Conservation (phyloP, 2,888 invertebrate species). For the Tortricodes alternella region DNA sequence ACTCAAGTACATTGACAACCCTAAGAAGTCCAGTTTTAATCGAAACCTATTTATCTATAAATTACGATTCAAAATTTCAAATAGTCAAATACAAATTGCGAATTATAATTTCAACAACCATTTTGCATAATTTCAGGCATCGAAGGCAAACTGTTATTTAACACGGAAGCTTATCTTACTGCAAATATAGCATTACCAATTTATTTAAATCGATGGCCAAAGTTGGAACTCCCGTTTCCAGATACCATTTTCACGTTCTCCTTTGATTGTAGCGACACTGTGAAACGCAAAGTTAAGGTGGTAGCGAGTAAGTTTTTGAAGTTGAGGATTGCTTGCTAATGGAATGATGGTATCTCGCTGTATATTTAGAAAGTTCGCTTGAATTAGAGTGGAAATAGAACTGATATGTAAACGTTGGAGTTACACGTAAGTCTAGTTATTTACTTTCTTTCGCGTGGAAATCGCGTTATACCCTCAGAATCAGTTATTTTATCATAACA, state of each 20-base stretch:
- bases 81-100: slow-evolving; percentile 15
- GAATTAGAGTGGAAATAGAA: slow-evolving; percentile 24
- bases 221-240: not conserved
- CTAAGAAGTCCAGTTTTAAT: not conserved
- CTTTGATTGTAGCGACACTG: not conserved
- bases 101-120: slow-evolving; percentile 23
- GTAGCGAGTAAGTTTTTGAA: slow-evolving; percentile 33
- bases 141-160: slow-evolving; percentile 48
- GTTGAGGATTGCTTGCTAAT: slow-evolving; percentile 28
- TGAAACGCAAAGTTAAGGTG: not conserved
- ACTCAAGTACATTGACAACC: not conserved
- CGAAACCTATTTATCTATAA: not conserved
- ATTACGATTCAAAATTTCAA: slow-evolving; percentile 5
- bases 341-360: slow-evolving; percentile 31
- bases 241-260: not conserved
- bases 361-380: slow-evolving; percentile 25
- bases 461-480: no score
- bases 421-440: no score
- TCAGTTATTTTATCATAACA: no score
- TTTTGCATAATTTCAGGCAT: slow-evolving; percentile 53
- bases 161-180: slow-evolving; percentile 60
- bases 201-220: not conserved
- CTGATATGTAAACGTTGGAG: not conserved
- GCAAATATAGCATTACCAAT: slow-evolving; percentile 1
- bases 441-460: no score